phyloP scores from a whole-genome alignment of 2,888 invertebrate genomes.

The Holacanthella duospinosa region DNA sequence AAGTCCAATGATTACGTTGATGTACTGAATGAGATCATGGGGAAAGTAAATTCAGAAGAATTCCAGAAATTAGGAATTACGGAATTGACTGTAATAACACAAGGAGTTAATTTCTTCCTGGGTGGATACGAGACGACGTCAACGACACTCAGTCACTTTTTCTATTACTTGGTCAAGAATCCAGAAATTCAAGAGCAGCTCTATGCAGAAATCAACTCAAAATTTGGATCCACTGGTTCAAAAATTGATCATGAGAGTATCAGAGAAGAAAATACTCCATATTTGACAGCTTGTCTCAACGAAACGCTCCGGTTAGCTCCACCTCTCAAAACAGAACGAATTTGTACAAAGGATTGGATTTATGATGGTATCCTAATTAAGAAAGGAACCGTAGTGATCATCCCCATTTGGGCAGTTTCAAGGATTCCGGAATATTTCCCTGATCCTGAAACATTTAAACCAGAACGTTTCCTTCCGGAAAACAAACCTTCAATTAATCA shows the following conservation, averaged over 20 bases:
- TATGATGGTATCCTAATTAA: conserved; percentile 10
- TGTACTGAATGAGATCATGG: conserved; percentile 19
- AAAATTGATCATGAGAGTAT: conserved; percentile 1
- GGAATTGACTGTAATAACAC: conserved; percentile 26
- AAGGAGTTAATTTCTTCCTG: conserved; percentile 31
- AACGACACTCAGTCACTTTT: conserved; percentile 22
- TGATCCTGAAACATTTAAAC: conserved; percentile 16
- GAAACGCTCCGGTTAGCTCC: conserved; percentile 14
- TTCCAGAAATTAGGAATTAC: conserved; percentile 22
- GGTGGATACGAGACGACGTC: conserved; percentile 31
- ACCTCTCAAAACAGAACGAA: conserved; percentile 9
- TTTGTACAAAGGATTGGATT: conserved; percentile 18
- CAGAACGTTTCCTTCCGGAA: conserved; percentile 15
- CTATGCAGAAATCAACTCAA: conserved; percentile 20
- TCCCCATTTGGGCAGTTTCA: conserved; percentile 10
- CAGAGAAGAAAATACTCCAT: conserved; percentile 8
- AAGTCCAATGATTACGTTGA: conserved; percentile 22
- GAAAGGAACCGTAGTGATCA: conserved; percentile 11
- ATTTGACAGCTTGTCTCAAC: conserved; percentile 14
- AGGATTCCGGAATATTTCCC: conserved; percentile 11
- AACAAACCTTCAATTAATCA: conserved; percentile 9
- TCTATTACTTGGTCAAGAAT: conserved; percentile 23
- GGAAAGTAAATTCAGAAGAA: conserved; percentile 16
- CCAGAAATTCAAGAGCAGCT: conserved; percentile 25
- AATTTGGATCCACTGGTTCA: not conserved